Percentiles rank a stretch among this genome's conserved stretches.
Evolutionary conservation across 2,797 vertebrate species (phyloP).

Genomic region (Megalops cyprinoides): DNA sequence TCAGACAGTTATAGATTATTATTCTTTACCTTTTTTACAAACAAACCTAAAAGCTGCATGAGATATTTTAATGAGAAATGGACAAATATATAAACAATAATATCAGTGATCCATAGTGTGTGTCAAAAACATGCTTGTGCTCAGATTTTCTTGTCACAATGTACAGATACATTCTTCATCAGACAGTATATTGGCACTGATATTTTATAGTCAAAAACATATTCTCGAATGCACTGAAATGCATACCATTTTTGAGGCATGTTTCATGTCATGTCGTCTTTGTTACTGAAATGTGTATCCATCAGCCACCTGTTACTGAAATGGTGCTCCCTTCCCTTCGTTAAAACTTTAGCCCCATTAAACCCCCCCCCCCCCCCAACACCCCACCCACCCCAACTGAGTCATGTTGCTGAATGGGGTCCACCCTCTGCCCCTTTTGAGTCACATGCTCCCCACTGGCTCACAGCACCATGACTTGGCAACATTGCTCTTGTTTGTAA

Average conservation of each 20-base stretch:
- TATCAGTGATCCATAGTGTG: no score
- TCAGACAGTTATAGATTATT: no score
- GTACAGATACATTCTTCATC: no score
- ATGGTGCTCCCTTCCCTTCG: not conserved
- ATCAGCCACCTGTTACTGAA: not conserved
- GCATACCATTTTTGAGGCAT: not conserved
- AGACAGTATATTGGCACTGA: not conserved
- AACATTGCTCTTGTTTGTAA: slow-evolving; percentile 61
- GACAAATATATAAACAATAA: not conserved
- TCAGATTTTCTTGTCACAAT: no score
- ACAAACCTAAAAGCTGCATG: no score
- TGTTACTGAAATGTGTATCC: not conserved
- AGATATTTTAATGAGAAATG: not conserved
- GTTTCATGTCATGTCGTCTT: slow-evolving; percentile 5
- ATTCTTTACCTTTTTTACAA: no score
- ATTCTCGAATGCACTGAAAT: not conserved
- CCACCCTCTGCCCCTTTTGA: not conserved
- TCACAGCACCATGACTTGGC: slow-evolving; percentile 58
- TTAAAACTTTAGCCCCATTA: not conserved
- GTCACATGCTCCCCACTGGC: slow-evolving; percentile 33
- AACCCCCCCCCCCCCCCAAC: not conserved
- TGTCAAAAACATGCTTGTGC: no score
- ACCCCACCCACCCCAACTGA: not conserved
- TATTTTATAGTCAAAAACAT: not conserved
- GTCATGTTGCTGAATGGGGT: not conserved